Percentiles rank a stretch among this genome's conserved stretches.
Evolutionary conservation across 2,888 invertebrate genomes (phyloP).

Genomic region (Drosophila greeni): DNA sequence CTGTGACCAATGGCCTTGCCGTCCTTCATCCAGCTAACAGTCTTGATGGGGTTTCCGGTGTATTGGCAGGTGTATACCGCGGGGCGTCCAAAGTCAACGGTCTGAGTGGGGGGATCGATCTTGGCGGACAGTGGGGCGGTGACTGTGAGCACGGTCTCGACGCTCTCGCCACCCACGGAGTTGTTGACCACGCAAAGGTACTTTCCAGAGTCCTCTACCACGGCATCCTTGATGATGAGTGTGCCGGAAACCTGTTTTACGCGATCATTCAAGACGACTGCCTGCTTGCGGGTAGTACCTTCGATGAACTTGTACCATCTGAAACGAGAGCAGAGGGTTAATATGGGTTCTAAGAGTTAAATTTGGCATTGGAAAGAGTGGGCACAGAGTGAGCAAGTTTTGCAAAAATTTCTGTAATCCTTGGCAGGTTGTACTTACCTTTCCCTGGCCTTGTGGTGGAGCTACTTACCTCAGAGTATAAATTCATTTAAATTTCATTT

Average conservation of each 20-base stretch:
- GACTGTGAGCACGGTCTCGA: conserved; percentile 94
- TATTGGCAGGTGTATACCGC: conserved; percentile 95
- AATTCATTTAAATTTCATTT: conserved; percentile 32
- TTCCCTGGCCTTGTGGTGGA: fast-evolving
- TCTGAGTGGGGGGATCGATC: conserved; percentile 94
- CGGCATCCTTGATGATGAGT: conserved; percentile 93
- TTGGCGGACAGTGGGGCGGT: conserved; percentile 93
- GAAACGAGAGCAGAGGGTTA: conserved; percentile 78
- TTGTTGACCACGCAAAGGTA: conserved; percentile 97
- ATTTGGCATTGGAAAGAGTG: conserved; percentile 30
- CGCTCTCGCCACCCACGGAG: conserved; percentile 94
- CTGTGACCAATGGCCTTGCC: conserved; percentile 91
- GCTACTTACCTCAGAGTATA: conserved; percentile 47
- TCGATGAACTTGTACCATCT: conserved; percentile 97
- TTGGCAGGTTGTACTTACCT: conserved; percentile 45
- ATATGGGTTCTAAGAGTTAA: background rate
- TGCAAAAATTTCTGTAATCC: background rate
- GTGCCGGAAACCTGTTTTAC: conserved; percentile 96
- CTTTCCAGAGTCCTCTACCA: conserved; percentile 95
- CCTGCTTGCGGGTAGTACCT: conserved; percentile 90
- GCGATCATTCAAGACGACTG: conserved; percentile 92
- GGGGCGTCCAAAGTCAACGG: conserved; percentile 94
- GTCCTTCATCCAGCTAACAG: conserved; percentile 95
- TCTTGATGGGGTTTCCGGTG: conserved; percentile 93
- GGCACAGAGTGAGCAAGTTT: conserved; percentile 55